Conservation (phyloP, 2,888 invertebrate genomes). For the Nymphalis urticae region DNA sequence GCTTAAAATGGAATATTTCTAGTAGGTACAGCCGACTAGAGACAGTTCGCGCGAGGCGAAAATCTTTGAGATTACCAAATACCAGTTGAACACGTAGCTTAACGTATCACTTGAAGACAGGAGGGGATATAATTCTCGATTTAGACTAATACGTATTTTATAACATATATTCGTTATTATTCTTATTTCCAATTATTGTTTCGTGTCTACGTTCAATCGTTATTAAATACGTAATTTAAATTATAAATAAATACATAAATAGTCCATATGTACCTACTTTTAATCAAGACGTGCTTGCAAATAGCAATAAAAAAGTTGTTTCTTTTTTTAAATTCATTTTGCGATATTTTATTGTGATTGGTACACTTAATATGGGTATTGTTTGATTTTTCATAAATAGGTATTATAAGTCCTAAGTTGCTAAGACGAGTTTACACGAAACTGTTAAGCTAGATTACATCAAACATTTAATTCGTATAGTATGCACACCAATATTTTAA, state of each 20-base stretch:
- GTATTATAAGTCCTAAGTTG: too few relatives aligned
- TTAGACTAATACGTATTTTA: slow-evolving; percentile 48
- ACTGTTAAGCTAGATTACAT: slow-evolving; percentile 27
- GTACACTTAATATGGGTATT: too few relatives aligned
- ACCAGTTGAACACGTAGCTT: slow-evolving; percentile 67
- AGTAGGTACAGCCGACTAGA: slow-evolving; percentile 24
- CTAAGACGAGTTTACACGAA: slow-evolving; percentile 18
- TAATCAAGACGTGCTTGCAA: too few relatives aligned
- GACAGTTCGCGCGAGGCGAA: slow-evolving; percentile 30
- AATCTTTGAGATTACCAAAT: slow-evolving; percentile 49
- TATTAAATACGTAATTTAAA: neutral
- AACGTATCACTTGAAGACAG: slow-evolving; percentile 69
- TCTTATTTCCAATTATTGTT: slow-evolving; percentile 27
- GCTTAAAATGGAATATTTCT: slow-evolving; percentile 28
- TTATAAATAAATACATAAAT: too few relatives aligned
- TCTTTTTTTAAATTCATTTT: too few relatives aligned
- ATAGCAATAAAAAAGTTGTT: too few relatives aligned
- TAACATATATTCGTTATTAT: slow-evolving; percentile 54
- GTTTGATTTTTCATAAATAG: too few relatives aligned
- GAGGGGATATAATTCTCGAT: slow-evolving; percentile 53
- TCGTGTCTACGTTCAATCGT: slow-evolving; percentile 27
- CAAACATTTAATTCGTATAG: slow-evolving; percentile 35
- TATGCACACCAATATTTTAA: slow-evolving; percentile 32
- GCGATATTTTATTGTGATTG: too few relatives aligned
- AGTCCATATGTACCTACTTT: too few relatives aligned